Evolutionary conservation across 2,797 vertebrate genomes (phyloP).

Genomic region (Poeciliopsis gracilis): DNA sequence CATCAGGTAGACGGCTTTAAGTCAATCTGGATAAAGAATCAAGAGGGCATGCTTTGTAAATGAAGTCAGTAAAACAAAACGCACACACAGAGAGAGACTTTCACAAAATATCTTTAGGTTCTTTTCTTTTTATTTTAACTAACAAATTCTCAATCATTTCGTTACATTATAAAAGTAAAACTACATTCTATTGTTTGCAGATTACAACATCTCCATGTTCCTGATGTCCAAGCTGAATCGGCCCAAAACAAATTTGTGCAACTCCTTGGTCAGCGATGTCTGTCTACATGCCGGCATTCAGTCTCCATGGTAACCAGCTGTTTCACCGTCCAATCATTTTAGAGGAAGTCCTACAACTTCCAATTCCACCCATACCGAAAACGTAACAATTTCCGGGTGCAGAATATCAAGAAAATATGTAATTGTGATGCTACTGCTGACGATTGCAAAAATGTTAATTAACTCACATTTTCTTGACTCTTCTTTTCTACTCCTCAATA

Average conservation of each 20-base stretch:
- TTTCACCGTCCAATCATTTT: background rate
- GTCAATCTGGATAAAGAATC: background rate
- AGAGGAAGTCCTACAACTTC: background rate
- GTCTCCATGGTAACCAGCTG: background rate
- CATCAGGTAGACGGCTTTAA: background rate
- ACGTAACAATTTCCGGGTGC: background rate
- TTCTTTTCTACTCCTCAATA: background rate
- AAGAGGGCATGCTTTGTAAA: background rate
- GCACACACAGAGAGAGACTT: background rate
- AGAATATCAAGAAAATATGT: background rate
- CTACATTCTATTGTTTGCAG: background rate
- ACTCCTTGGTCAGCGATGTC: background rate
- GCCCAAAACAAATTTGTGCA: background rate
- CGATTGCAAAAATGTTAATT: background rate
- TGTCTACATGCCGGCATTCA: background rate
- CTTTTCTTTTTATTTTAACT: background rate
- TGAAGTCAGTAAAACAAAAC: background rate
- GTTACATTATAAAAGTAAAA: background rate
- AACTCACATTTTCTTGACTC: background rate
- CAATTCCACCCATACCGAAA: background rate
- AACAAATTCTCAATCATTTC: background rate
- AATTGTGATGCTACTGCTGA: background rate
- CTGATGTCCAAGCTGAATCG: background rate
- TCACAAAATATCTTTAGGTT: background rate
- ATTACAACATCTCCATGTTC: background rate